These are phyloP conservation scores for Panurus biarmicus DNA, from an alignment of 2,113 vertebrate genomes.

Conservation along the genomic window DNA sequence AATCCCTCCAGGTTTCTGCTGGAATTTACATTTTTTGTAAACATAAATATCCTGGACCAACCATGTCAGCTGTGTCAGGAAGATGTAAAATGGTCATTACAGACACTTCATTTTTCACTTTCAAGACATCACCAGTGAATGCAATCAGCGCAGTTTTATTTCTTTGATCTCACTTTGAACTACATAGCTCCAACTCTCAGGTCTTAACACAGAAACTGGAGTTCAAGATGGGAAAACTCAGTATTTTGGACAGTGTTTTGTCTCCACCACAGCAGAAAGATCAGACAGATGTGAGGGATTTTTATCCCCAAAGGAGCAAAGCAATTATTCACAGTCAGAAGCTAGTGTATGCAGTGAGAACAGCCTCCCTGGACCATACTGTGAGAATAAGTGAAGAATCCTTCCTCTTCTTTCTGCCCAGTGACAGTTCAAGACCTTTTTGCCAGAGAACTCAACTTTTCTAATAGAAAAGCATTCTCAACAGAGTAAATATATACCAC, in stretches of 20 bases:
- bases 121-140: background rate
- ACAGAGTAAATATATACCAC: background rate
- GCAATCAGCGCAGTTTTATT: background rate
- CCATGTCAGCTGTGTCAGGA: background rate
- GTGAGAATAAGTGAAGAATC: background rate
- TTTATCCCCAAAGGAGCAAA: background rate
- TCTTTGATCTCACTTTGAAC: background rate
- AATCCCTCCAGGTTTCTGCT: background rate
- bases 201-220: background rate
- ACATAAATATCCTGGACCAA: background rate
- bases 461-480: background rate
- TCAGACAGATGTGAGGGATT: background rate
- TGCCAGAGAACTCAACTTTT: background rate
- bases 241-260: background rate
- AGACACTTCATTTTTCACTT: background rate
- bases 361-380: background rate
- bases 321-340: background rate
- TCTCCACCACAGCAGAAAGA: background rate
- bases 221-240: background rate
- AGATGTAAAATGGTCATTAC: background rate
- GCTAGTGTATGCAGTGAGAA: background rate
- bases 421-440: background rate
- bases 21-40: background rate
- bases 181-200: rapidly evolving
- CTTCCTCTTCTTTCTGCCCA: background rate